Evolutionary conservation across 2,888 invertebrate genomes (phyloP), one percentile per base, ranked within the genome.

Genomic region (Pollenia angustigena): DNA sequence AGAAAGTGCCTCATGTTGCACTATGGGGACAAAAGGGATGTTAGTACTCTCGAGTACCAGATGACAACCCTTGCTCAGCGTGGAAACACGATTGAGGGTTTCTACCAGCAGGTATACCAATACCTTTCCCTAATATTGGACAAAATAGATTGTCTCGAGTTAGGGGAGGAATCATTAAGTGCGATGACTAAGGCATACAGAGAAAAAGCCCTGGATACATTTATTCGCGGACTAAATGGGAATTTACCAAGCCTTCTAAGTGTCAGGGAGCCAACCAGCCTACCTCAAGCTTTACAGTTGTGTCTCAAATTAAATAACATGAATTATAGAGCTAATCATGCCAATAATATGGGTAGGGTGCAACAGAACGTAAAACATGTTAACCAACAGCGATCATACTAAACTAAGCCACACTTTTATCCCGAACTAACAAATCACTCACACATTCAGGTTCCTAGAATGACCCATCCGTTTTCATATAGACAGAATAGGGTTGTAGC

Each of bases 121-220:
- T 18, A 18, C 1, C 18, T 18, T 18, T 18, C 18, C 18, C 18
- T 18, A 18, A 18, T 18, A 18, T 18, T 18, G 18, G 18, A 18
- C 18, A 18, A 18, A 18, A 18, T 18, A 18, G 52, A 46, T 10
- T 85, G 85, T 46, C 82, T 87, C 76, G 81, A 89, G 12, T 62
- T 89, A 23, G 44, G 80, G 14, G 32, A 54, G 4, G 87, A 88
- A 42, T 66, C 85, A 23, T 23, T 85, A 64, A 42, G 18, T 0
- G 52, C 79, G 14, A 56, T 87, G 23, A 84, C 83, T 1, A 46
- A 78, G 16, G 75, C 75, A 0, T 89, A 88, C 48, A 80, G 88
- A 46, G 88, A 88, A 16, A 88, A 88, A 50, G 88, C 88, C 16
- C 79, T 89, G 10, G 87, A 89, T 32, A 88, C 84, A 0, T 89